These are phyloP conservation scores for Albula goreensis DNA, from an alignment of 2,113 vertebrate species.

Conservation along the genomic window DNA sequence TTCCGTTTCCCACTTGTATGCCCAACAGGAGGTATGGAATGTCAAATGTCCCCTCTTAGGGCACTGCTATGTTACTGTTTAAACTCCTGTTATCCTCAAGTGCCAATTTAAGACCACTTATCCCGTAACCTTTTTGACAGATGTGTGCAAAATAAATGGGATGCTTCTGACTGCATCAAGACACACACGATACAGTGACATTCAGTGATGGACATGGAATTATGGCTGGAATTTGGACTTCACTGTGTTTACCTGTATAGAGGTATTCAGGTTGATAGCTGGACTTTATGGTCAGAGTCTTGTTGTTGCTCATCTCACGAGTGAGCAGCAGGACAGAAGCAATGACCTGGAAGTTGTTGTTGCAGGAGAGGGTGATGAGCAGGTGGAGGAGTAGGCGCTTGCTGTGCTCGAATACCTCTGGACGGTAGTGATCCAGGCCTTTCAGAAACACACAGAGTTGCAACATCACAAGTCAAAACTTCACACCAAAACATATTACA, in stretches of 20 bases:
- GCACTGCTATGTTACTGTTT: too few relatives aligned
- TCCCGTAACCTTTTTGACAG: too few relatives aligned
- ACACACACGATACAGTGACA: too few relatives aligned
- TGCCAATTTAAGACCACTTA: background rate
- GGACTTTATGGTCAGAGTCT: constrained; percentile 89
- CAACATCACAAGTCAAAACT: background rate
- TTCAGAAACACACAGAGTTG: constrained; percentile 37
- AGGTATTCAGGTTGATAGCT: constrained; percentile 86
- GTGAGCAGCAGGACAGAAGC: constrained; percentile 93
- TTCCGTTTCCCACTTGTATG: background rate
- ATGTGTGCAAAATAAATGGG: too few relatives aligned
- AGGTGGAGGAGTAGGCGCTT: constrained; percentile 93
- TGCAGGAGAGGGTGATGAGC: constrained; percentile 91
- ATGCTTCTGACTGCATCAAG: too few relatives aligned
- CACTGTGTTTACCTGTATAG: constrained; percentile 78
- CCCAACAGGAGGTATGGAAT: background rate
- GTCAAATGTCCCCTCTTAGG: background rate
- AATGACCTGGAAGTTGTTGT: constrained; percentile 90
- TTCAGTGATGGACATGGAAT: background rate
- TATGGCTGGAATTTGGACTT: background rate
- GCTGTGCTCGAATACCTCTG: constrained; percentile 97
- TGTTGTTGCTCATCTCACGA: constrained; percentile 88
- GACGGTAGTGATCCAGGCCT: constrained; percentile 97
- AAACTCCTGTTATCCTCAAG: background rate
- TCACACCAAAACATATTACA: background rate